Base-by-base conservation (phyloP, 37 sponge, comb jelly and placozoan genomes). In the Eunapius fragilis region DNA sequence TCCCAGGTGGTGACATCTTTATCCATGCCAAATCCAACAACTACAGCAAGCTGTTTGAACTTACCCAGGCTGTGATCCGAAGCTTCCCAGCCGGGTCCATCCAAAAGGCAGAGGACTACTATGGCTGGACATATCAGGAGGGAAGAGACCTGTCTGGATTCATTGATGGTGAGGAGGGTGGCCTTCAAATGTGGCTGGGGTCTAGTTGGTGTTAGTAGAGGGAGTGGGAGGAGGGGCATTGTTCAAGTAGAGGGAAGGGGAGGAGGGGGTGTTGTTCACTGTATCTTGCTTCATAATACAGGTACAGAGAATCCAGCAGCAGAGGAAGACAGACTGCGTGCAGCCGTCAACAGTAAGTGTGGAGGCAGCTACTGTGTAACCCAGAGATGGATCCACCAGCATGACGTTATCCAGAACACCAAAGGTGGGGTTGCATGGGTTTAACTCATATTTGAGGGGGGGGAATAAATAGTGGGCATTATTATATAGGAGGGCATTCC, bases 281-380 rank as follows among this genome's bases (percentile, higher is more conserved):
- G 27, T 79, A 4, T 47, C 3, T 5, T 22, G 14, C 27, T 4
- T 28, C 25, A 36, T 3, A 5, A 2, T 27, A 3, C 31, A 80
- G 84, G 91, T 68, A 86, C 87, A 24, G 91, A 90, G 87, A 90
- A 90, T 67, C 91, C 91, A 67, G 91, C 91, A 17, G 91, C 79
- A 3, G 91, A 90, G 31, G 91, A 90, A 6, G 82, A 86, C 69
- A 38, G 91, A 24, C 31, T 24, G 12, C 32, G 27, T 27, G 91
- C 86, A 19, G 91, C 86, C 2, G 76, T 90, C 41, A 80, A 71
- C 28, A 45, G 80, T 70, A 81, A 79, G 72, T 27, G 45, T n/a
- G 90, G 87, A 24, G 91, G 91, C 26, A 90, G 91, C 71, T 90
- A 90, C 69, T 74, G 77, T 69, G 85, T 90, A 69, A 90, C 91